Evolutionary conservation across 2,113 vertebrate genomes (phyloP).

Genomic region (Pygoscelis adeliae): DNA sequence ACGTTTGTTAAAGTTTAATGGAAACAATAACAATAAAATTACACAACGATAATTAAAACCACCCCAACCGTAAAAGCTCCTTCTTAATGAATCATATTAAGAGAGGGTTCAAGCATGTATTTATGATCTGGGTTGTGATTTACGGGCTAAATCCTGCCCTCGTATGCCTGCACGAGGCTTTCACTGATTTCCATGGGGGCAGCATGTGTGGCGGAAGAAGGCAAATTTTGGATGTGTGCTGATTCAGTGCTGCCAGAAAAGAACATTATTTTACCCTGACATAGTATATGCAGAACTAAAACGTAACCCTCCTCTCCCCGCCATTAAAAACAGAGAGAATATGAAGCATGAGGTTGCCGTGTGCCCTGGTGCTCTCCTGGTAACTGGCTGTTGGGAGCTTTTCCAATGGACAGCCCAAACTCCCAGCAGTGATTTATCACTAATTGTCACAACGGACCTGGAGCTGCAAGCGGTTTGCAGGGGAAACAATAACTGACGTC

Average conservation of each 20-base stretch:
- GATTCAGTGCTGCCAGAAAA: conserved; percentile 31
- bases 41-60: conserved; percentile 75
- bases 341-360: background rate
- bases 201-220: conserved; percentile 20
- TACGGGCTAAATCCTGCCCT: conserved; percentile 47
- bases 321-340: background rate
- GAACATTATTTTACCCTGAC: conserved; percentile 20
- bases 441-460: background rate
- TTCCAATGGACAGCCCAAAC: conserved; percentile 14
- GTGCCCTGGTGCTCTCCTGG: background rate
- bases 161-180: background rate
- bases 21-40: conserved; percentile 71
- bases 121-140: conserved; percentile 61
- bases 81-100: conserved; percentile 71
- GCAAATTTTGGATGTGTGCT: conserved; percentile 40
- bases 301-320: background rate
- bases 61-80: conserved; percentile 62
- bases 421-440: conserved; percentile 61
- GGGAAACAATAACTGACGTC: background rate
- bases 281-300: conserved; percentile 38
- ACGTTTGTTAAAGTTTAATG: conserved; percentile 75
- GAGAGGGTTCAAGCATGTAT: conserved; percentile 52
- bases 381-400: background rate
- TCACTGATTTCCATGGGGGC: conserved; percentile 46
- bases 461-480: background rate